Evolutionary conservation across 2,113 vertebrate genomes (phyloP), one percentile per base, ranked within the genome.

Genomic region (Caracal caracal): DNA sequence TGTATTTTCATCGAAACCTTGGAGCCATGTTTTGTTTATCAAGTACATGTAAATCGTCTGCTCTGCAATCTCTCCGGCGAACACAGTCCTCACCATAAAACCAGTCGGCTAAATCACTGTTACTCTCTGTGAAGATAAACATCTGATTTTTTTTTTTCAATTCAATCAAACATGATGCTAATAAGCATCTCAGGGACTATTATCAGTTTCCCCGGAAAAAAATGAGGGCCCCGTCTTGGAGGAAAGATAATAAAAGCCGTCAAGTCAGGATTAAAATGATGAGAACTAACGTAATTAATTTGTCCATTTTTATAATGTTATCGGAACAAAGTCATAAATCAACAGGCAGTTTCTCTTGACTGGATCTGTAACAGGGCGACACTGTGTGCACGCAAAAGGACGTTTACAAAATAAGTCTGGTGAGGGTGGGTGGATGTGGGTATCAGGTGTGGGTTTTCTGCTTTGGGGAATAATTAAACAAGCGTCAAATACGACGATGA

Each of bases 251-350:
- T 94, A 81, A 91, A 95, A 85, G 95, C 82, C 85, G 56, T 81
- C 86, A 80, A 70, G 70, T 80, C 84, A 81, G 66, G 85, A 85
- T 49, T 84, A 88, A 85, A 90, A 91, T 84, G 94, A 81, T 61
- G 85, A 84, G 76, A 84, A 90, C 85, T 85, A 88, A 85, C 85
- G 49, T 59, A 43, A 56, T 94, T 85, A 65, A 96, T 88, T 88
- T 88, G 84, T 68, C 70, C 63, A 63, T 61, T 96, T 97, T 97
- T 83, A 93, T 91, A 88, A 71, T 66, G 82, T 81, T 91, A 88
- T 84, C 76, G 91, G 93, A 93, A 76, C 91, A 91, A 85, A 83
- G 19, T 47, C 95, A 53, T 89, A 87, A 95, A 96, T 97, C 95
- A 89, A 84, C 33, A 8, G 24, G 35, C 22, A 40, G 70, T 56